phyloP scores from a whole-genome alignment of 2,113 vertebrate genomes.

The Sebastes schlegelii region DNA sequence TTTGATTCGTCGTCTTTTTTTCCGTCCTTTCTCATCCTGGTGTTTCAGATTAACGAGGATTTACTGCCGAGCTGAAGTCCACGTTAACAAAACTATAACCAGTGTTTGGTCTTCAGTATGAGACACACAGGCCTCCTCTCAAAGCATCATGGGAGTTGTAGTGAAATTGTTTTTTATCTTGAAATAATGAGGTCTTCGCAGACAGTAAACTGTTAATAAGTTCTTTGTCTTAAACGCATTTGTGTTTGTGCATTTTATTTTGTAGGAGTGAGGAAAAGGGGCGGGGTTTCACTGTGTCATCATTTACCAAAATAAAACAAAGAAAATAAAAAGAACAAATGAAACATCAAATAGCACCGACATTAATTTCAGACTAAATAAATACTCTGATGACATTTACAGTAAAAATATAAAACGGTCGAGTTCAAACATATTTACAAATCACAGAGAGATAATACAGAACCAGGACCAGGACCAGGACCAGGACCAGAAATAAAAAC shows the following conservation, averaged over 20 bases:
- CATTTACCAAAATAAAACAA: constrained; percentile 53
- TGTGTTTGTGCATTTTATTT: constrained; percentile 9
- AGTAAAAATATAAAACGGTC: constrained; percentile 77
- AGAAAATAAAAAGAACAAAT: constrained; percentile 17
- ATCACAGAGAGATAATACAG: constrained; percentile 31
- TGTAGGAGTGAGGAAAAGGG: constrained; percentile 19
- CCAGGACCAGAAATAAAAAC: neutral
- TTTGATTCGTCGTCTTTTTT: neutral
- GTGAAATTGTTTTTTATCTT: neutral
- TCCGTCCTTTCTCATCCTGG: too few species aligned
- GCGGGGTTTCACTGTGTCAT: constrained; percentile 10
- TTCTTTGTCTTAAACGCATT: neutral
- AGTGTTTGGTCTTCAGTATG: neutral
- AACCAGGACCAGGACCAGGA: constrained; percentile 15
- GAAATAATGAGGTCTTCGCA: too few species aligned
- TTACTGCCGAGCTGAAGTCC: neutral
- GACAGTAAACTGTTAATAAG: too few species aligned
- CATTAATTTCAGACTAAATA: constrained; percentile 78
- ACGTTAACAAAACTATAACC: too few species aligned
- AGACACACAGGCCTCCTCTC: neutral
- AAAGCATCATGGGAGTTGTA: constrained; percentile 47
- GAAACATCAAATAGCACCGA: constrained; percentile 74
- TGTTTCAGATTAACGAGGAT: neutral
- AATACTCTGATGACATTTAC: constrained; percentile 80
- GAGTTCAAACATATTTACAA: constrained; percentile 80